Percentiles rank a stretch among this genome's conserved stretches.
phyloP scores from a whole-genome alignment of 2,797 vertebrate genomes.

The Acipenser ruthenus region DNA sequence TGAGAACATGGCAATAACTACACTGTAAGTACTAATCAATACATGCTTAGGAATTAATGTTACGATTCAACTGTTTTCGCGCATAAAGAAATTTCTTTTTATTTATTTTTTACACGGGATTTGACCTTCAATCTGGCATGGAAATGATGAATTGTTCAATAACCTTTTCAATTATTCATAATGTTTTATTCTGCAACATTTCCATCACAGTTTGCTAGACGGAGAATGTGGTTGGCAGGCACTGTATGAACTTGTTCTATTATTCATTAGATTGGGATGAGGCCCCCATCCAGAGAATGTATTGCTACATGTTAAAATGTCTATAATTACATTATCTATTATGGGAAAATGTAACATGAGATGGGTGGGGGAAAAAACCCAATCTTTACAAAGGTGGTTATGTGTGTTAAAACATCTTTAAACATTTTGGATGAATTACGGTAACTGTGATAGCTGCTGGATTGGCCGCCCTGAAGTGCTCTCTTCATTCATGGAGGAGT shows the following conservation, averaged over 20 bases:
- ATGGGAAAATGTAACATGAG: slow-evolving; percentile 36
- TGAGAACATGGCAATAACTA: neutral
- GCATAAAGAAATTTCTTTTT: slow-evolving; percentile 54
- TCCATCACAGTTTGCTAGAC: slow-evolving; percentile 43
- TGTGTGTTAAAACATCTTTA: too few relatives aligned
- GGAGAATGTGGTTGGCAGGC: slow-evolving; percentile 59
- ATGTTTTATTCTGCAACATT: slow-evolving; percentile 75
- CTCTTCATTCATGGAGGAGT: too few relatives aligned
- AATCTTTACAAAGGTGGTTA: too few relatives aligned
- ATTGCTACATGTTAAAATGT: slow-evolving; percentile 26
- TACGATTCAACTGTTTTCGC: slow-evolving; percentile 70
- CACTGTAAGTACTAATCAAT: slow-evolving; percentile 28
- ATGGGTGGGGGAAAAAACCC: slow-evolving; percentile 14
- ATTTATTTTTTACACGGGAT: slow-evolving; percentile 32
- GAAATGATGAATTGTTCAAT: slow-evolving; percentile 83
- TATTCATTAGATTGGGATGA: slow-evolving; percentile 77
- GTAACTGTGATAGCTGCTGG: too few relatives aligned
- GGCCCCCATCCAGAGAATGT: slow-evolving; percentile 48
- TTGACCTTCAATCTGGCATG: slow-evolving; percentile 76
- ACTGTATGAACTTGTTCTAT: slow-evolving; percentile 77
- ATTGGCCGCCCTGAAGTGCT: too few relatives aligned
- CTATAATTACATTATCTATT: slow-evolving; percentile 45
- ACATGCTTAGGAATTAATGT: slow-evolving; percentile 20
- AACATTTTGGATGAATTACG: too few relatives aligned
- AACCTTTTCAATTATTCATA: slow-evolving; percentile 89